Evolutionary conservation across 2,888 invertebrate species (phyloP), one percentile per base, ranked within the genome.

Genomic region (Sipha maydis): DNA sequence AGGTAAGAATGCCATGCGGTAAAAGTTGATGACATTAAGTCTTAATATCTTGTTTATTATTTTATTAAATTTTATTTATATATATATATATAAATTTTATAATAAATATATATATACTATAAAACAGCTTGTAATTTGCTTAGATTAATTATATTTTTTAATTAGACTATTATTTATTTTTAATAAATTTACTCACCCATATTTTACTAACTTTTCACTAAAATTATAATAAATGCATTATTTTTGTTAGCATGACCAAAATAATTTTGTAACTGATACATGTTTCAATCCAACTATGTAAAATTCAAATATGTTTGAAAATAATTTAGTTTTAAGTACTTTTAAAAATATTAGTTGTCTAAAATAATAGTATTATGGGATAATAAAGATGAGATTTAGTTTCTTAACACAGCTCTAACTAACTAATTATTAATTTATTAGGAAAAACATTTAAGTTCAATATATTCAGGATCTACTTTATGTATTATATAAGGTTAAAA

Each of bases 71-170:
- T 73, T n/a, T 73, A 73, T 73, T 34, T 34, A 34, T 73, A 73
- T 73, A 73, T 34, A 34, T 73, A 73, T 19, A 14, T 34, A 73
- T 34, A 73, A 25, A 25, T 28, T 7, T 34, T n/a, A 19, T 17
- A 25, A 75, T 48, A 41, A 48, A 76, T n/a, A 41, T 76, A 76
- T 76, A 76, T 28, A 77, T 77, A 54, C n/a, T 75, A 76, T 76
- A 79, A 28, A 80, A 67, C 61, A 75, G 82, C 88, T 88, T 88
- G 88, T 88, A 88, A 88, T 85, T 54, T 88, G 88, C 88, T 88
- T 88, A 76, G 75, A 75, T 82, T 76, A 38, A 86, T 71, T 79
- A 73, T 78, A 34, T 80, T 88, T 76, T 82, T 88, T 8, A 85
- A 69, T 85, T 85, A 85, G 85, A 69, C 34, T 69, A 85, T 78